These are phyloP conservation scores for Drosophila pallidifrons DNA, from an alignment of 1,140 invertebrate genomes.

Conservation along the genomic window DNA sequence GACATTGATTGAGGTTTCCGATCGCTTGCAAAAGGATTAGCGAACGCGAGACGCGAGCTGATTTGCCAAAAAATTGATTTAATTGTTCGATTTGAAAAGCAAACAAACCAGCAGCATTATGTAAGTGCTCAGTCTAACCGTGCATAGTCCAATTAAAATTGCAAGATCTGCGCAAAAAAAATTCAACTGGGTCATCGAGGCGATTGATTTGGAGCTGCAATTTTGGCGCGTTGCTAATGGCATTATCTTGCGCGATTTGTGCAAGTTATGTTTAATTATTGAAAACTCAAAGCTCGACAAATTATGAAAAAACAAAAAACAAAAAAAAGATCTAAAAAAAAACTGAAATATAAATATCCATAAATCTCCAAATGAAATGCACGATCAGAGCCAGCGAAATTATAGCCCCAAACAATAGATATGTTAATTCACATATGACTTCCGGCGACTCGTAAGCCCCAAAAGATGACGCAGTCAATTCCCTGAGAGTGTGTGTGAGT, in stretches of 20 bases:
- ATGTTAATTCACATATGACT: slow-evolving; percentile 61
- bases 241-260: slow-evolving; percentile 60
- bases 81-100: slow-evolving; percentile 44
- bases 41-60: slow-evolving; percentile 4
- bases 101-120: slow-evolving; percentile 37
- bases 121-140: slow-evolving; percentile 14
- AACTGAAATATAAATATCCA: slow-evolving; percentile 10
- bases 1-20: slow-evolving; percentile 59
- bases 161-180: slow-evolving; percentile 44
- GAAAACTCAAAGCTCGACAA: slow-evolving; percentile 37
- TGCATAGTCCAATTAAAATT: slow-evolving; percentile 57
- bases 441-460: slow-evolving; percentile 47
- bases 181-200: slow-evolving; percentile 50
- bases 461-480: slow-evolving; percentile 62
- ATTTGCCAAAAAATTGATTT: slow-evolving; percentile 51
- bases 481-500: slow-evolving; percentile 7
- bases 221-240: slow-evolving; percentile 69
- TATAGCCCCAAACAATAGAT: slow-evolving; percentile 41
- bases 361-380: slow-evolving; percentile 22
- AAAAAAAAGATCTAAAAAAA: slow-evolving; percentile 9
- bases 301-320: slow-evolving; percentile 6
- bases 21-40: slow-evolving; percentile 26
- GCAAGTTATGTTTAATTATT: slow-evolving; percentile 58
- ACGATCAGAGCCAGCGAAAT: slow-evolving; percentile 52
- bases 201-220: slow-evolving; percentile 48